Evolutionary conservation across 1,140 invertebrate genomes (phyloP).

Genomic region (Macrobrachium rosenbergii): DNA sequence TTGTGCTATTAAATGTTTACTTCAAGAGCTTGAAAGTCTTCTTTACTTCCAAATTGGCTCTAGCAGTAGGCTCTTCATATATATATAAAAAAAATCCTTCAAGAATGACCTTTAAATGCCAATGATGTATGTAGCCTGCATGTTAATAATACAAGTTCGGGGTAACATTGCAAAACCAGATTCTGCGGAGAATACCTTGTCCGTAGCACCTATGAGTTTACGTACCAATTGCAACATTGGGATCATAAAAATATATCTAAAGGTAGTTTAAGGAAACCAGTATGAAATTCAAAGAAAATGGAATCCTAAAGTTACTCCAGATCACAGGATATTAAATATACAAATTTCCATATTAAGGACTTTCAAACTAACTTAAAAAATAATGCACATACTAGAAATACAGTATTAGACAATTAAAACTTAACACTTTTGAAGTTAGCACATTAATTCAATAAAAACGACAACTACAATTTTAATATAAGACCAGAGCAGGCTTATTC

Average conservation of each 20-base stretch:
- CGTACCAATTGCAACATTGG: no score
- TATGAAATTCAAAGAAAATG: no score
- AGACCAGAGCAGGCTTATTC: no score
- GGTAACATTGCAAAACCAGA: no score
- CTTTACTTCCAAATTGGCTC: no score
- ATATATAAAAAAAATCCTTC: background rate
- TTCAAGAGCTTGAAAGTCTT: slow-evolving; percentile 1
- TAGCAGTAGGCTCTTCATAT: background rate
- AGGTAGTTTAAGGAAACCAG: no score
- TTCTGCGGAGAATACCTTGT: no score
- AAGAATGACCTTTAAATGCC: background rate
- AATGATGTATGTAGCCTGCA: no score
- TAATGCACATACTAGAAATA: slow-evolving; percentile 13
- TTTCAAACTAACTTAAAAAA: slow-evolving; percentile 3
- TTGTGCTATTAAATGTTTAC: slow-evolving; percentile 33
- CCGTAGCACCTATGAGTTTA: no score
- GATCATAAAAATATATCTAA: no score
- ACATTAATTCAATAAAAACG: slow-evolving; percentile 16
- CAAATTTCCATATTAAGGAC: background rate
- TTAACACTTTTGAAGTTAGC: slow-evolving; percentile 38
- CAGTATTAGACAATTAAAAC: slow-evolving; percentile 43
- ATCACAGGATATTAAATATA: background rate
- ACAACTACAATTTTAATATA: slow-evolving; percentile 17
- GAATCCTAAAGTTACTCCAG: no score
- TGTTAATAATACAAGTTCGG: no score